These are phyloP conservation scores for Ahaetulla prasina DNA, from an alignment of 2,113 vertebrate genomes.

Conservation along the genomic window DNA sequence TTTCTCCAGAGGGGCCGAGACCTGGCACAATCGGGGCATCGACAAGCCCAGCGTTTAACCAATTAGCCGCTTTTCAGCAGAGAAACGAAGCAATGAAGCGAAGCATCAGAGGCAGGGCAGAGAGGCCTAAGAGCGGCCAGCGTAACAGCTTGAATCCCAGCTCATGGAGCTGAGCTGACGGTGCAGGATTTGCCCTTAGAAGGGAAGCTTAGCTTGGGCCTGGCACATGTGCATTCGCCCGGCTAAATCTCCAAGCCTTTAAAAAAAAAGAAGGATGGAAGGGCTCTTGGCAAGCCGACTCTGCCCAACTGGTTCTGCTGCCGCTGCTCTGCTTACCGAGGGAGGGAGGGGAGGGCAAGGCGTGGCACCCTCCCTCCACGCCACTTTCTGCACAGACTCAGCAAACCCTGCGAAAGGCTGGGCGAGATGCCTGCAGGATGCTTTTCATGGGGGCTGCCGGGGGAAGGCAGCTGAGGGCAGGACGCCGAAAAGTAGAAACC, in stretches of 20 bases:
- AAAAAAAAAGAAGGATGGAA: neutral
- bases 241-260: neutral
- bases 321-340: neutral
- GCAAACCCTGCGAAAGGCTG: neutral
- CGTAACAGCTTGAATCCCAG: neutral
- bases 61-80: conserved; percentile 37
- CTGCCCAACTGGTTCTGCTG: neutral
- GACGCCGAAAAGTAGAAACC: neutral
- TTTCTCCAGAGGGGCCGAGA: conserved; percentile 57
- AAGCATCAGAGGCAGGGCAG: neutral
- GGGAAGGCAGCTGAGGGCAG: neutral
- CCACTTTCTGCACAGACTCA: neutral
- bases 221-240: neutral
- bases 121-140: neutral
- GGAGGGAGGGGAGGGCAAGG: neutral
- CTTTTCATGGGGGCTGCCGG: neutral
- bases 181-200: neutral
- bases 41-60: conserved; percentile 41
- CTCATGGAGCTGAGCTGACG: neutral
- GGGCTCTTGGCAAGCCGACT: neutral
- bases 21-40: conserved; percentile 15
- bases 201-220: neutral
- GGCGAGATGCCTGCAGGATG: neutral
- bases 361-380: neutral
- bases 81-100: neutral